Conservation (phyloP, 2,113 vertebrate species). For the Xenopus tropicalis region DNA sequence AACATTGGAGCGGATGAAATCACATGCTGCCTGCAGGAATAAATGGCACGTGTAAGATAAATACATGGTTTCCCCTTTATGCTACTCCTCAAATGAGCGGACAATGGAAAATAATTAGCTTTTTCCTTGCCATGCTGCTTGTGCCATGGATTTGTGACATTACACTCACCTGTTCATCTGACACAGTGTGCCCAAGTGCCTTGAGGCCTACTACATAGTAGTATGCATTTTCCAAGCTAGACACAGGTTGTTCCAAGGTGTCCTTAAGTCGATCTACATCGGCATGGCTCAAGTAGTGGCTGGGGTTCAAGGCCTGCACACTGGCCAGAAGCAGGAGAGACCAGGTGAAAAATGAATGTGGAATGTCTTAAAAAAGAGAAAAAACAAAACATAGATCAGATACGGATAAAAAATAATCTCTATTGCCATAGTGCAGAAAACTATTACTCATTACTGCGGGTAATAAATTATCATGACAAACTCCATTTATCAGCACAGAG, state of each 20-base stretch:
- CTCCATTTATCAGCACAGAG: too few relatives aligned
- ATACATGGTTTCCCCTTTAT: background rate
- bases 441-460: too few relatives aligned
- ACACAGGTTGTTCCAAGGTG: conserved; percentile 72
- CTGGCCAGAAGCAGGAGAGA: conserved; percentile 60
- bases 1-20: conserved; percentile 82
- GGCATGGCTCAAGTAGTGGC: conserved; percentile 75
- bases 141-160: background rate
- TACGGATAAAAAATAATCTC: too few relatives aligned
- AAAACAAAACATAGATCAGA: background rate
- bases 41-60: background rate
- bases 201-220: conserved; percentile 79
- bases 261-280: conserved; percentile 81
- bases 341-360: conserved; percentile 63
- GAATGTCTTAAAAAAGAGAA: conserved; percentile 52
- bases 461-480: too few relatives aligned
- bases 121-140: too few relatives aligned
- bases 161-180: conserved; percentile 75
- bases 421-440: too few relatives aligned
- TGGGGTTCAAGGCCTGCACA: conserved; percentile 73
- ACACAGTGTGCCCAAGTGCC: conserved; percentile 70
- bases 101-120: too few relatives aligned
- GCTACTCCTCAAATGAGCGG: background rate
- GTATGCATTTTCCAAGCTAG: conserved; percentile 79
- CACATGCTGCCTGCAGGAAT: conserved; percentile 74